Conservation (phyloP, 2,888 invertebrate genomes). For the Hermodice carunculata region DNA sequence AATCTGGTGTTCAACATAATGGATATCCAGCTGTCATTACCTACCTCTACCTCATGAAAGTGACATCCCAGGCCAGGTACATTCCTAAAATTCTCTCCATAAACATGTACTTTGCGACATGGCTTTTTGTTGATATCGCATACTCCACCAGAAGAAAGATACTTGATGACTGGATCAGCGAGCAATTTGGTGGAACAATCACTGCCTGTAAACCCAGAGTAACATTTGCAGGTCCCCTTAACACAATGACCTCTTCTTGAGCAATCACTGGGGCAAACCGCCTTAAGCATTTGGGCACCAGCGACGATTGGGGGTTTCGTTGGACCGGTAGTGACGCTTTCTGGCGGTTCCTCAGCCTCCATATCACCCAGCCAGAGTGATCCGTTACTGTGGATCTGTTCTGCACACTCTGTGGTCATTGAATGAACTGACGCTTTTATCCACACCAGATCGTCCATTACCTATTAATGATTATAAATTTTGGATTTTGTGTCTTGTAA, state of each 20-base stretch:
- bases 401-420: conserved; percentile 11
- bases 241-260: conserved; percentile 25
- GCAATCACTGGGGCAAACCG: conserved; percentile 32
- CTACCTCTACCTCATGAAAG: conserved; percentile 10
- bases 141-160: conserved; percentile 27
- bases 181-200: conserved; percentile 27
- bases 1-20: too few relatives aligned
- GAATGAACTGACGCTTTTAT: conserved; percentile 13
- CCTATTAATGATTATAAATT: background rate
- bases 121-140: conserved; percentile 22
- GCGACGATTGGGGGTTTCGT: background rate
- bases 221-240: conserved; percentile 25
- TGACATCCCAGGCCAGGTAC: conserved; percentile 16
- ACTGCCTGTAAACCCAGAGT: conserved; percentile 24
- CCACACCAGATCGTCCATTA: conserved; percentile 26
- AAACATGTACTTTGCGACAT: conserved; percentile 17
- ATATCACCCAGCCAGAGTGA: conserved; percentile 9
- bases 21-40: background rate
- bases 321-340: background rate
- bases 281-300: conserved; percentile 11
- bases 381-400: conserved; percentile 11
- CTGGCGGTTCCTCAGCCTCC: background rate
- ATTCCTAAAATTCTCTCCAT: conserved; percentile 26
- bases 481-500: background rate
- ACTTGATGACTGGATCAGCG: too few relatives aligned